phyloP scores from a whole-genome alignment of 2,888 invertebrate species.

The Parascotia fuliginaria region DNA sequence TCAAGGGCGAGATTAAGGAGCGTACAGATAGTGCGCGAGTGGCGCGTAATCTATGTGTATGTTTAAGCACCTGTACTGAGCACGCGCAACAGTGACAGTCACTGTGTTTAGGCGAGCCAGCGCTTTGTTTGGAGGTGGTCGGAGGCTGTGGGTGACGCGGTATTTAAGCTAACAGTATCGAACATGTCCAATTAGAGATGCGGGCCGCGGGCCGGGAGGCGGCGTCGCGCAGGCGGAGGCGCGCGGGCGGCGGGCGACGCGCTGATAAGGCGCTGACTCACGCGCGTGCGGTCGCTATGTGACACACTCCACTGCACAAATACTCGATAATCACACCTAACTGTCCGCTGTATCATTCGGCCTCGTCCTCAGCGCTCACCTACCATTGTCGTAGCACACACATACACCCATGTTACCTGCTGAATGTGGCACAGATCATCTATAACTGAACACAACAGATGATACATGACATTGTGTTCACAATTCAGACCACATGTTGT shows the following conservation, averaged over 20 bases:
- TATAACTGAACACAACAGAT: too few relatives aligned
- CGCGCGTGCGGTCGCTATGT: not conserved
- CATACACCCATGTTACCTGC: too few relatives aligned
- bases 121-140: too few relatives aligned
- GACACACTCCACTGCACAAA: conserved; percentile 2
- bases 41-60: not conserved
- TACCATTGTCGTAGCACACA: too few relatives aligned
- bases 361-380: too few relatives aligned
- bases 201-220: too few relatives aligned
- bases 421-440: too few relatives aligned
- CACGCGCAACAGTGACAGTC: not conserved
- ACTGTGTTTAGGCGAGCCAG: not conserved
- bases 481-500: too few relatives aligned
- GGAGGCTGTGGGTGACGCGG: too few relatives aligned
- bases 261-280: conserved; percentile 12
- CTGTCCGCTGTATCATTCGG: not conserved
- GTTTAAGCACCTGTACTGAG: too few relatives aligned
- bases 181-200: not conserved
- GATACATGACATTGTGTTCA: too few relatives aligned
- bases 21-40: conserved; percentile 26
- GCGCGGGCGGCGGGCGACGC: conserved; percentile 9
- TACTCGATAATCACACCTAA: conserved; percentile 5
- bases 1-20: conserved; percentile 34
- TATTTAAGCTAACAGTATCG: too few relatives aligned
- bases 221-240: not conserved